Conservation (phyloP, 2,113 vertebrate genomes). For the Cyprinodon tularosa region DNA sequence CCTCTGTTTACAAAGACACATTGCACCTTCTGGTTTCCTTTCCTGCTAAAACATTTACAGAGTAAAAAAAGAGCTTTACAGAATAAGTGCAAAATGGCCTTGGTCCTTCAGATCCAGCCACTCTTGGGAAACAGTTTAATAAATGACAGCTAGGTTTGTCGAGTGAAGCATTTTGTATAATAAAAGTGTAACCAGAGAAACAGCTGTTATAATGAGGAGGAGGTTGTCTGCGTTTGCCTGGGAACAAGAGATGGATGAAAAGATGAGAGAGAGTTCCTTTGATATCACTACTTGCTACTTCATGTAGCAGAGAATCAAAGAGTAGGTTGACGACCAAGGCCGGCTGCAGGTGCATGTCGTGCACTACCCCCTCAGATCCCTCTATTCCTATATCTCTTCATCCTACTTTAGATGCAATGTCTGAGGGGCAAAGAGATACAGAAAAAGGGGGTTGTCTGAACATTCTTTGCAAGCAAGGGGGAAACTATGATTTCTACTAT, state of each 20-base stretch:
- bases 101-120: slow-evolving; percentile 15
- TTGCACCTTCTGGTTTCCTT: slow-evolving; percentile 27
- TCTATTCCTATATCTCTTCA: background rate
- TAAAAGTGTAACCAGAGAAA: slow-evolving; percentile 57
- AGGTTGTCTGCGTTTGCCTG: slow-evolving; percentile 34
- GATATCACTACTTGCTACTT: slow-evolving; percentile 33
- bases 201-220: slow-evolving; percentile 36
- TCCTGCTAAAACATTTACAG: background rate
- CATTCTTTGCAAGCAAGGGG: no score
- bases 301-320: slow-evolving; percentile 10
- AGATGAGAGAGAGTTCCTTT: slow-evolving; percentile 49
- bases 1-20: slow-evolving; percentile 5
- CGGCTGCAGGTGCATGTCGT: background rate
- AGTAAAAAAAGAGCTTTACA: background rate
- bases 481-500: background rate
- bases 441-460: background rate
- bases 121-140: slow-evolving; percentile 20
- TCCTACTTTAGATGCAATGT: background rate
- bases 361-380: background rate
- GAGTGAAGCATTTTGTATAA: slow-evolving; percentile 33
- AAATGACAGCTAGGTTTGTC: slow-evolving; percentile 33
- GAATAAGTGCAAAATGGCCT: slow-evolving; percentile 34
- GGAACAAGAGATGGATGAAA: slow-evolving; percentile 34
- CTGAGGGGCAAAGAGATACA: background rate
- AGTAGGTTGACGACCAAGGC: background rate